Evolutionary conservation across 1,140 invertebrate species (phyloP).

Genomic region (Megathymus violae): DNA sequence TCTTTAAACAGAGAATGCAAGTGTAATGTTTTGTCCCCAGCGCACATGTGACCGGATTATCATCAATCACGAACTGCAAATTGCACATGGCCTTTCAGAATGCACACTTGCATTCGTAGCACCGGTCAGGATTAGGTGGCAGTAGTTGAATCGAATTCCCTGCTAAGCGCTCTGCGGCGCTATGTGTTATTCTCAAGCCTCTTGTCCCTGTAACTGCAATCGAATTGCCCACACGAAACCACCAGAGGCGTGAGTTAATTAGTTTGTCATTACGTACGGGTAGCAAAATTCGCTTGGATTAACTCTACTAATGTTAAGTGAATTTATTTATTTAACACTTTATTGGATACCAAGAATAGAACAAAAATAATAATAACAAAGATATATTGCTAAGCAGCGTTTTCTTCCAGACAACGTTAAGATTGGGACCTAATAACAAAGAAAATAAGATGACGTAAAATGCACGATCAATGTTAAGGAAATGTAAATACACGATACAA

Average conservation of each 20-base stretch:
- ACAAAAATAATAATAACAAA: too few species aligned
- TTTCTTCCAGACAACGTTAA: too few species aligned
- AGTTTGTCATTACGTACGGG: constrained; percentile 15
- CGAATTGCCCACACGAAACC: constrained; percentile 35
- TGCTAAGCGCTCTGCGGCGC: constrained; percentile 72
- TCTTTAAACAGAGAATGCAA: constrained; percentile 39
- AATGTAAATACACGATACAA: too few species aligned
- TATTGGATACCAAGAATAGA: too few species aligned
- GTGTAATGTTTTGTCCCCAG: constrained; percentile 49
- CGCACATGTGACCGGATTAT: constrained; percentile 61
- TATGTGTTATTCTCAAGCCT: constrained; percentile 62
- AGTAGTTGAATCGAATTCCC: constrained; percentile 80
- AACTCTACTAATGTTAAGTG: too few species aligned
- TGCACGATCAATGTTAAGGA: too few species aligned
- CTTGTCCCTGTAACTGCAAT: constrained; percentile 46
- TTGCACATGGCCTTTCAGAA: constrained; percentile 73
- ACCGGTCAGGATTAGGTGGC: constrained; percentile 74
- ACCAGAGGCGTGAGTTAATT: constrained; percentile 26
- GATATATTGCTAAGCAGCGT: too few species aligned
- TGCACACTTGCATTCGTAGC: constrained; percentile 70
- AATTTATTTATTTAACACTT: too few species aligned
- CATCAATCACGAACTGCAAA: constrained; percentile 75
- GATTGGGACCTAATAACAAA: too few species aligned
- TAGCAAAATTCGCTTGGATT: background rate
- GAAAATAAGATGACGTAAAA: too few species aligned